Base-by-base conservation (phyloP, 1,140 invertebrate genomes). In the Drosophila bipectinata region DNA sequence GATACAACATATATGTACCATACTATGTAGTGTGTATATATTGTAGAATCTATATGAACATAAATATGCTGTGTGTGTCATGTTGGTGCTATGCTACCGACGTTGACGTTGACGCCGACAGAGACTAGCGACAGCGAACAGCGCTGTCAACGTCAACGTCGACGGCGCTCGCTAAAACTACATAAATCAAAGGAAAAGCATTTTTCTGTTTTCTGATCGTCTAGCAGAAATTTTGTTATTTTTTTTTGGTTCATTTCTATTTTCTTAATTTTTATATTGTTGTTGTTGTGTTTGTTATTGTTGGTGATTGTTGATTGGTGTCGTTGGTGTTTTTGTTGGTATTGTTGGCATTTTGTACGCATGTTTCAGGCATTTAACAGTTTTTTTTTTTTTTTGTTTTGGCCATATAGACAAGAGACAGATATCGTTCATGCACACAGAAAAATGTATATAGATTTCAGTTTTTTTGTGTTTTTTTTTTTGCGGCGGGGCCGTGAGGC, bases 311-410 rank as follows among this genome's bases (percentile, higher is more conserved):
- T 54, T 62, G 59, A 45, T 44, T 44, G 41, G 61, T 79, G 58
- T 41, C 62, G 48, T 68, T 66, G 63, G 57, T 58, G 56, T 62
- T 67, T 56, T 45, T 71, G 58, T 53, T 76, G 72, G 26, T 73
- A 45, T 45, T 58, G 76, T 14, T 39, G 64, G 62, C 79, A 83
- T 84, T 79, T 83, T 84, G 76, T 79, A 84, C 76, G 80, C 80
- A 84, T 83, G 80, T 83, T 82, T 83, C 67, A 76, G 80, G 72
- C 72, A 83, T 83, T 83, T 83, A 83, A 83, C 79, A 83, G 79
- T 77, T 82, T 58, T 77, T 66, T 61, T 63, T 69, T 34, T 59
- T 63, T 59, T 82, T 63, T 75, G 56, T 81, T 37, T 37, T 37
- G 10, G 34, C 34, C 34, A 63, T 63, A 72, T 80, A 80, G 81